These are phyloP conservation scores for Eulemur rufifrons DNA, from an alignment of 2,113 vertebrate species.

Conservation along the genomic window DNA sequence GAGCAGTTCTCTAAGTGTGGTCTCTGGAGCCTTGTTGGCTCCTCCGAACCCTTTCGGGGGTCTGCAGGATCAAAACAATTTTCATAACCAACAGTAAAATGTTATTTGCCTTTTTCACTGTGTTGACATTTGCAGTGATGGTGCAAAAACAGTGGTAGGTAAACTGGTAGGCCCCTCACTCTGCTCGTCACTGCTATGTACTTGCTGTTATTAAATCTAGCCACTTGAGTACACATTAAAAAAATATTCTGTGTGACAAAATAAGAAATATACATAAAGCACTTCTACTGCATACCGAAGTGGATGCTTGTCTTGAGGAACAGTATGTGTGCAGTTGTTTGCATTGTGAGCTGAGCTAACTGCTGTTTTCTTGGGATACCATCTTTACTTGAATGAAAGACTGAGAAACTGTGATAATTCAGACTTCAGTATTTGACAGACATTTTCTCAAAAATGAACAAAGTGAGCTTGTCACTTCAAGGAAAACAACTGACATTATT, in stretches of 20 bases:
- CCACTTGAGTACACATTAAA: not conserved
- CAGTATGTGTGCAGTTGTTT: not conserved
- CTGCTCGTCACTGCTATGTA: not conserved
- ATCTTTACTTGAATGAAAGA: not conserved
- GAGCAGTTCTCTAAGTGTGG: not conserved
- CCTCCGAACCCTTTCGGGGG: not conserved
- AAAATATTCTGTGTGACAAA: not conserved
- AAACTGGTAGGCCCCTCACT: not conserved
- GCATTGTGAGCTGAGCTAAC: not conserved
- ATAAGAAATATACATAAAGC: not conserved
- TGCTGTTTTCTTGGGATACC: not conserved
- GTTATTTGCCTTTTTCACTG: not conserved
- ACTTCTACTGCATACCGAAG: fast-evolving
- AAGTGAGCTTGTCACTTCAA: not conserved
- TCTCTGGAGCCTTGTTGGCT: not conserved
- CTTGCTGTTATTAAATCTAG: not conserved
- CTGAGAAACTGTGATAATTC: not conserved
- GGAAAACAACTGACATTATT: not conserved
- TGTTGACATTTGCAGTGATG: not conserved
- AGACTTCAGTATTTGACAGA: not conserved
- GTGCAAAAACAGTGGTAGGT: not conserved
- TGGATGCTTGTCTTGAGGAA: not conserved
- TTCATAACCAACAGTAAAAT: not conserved
- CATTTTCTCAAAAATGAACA: not conserved
- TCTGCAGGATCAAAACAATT: not conserved